Evolutionary conservation across 1,140 invertebrate species (phyloP).

Genomic region (Drosophila rhopaloa): DNA sequence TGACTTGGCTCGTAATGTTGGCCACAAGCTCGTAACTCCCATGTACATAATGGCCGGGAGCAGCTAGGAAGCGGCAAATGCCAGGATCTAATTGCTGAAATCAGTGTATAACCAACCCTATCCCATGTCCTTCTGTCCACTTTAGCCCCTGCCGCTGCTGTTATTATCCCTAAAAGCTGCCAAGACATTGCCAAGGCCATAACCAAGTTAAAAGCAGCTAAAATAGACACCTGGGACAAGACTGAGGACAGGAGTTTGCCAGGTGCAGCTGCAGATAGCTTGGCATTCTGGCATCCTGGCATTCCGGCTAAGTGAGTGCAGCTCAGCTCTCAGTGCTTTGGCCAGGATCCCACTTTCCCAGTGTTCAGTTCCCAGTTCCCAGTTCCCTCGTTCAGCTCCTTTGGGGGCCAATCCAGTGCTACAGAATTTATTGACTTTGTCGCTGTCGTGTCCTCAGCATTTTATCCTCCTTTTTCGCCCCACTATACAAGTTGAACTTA

Average conservation of each 20-base stretch:
- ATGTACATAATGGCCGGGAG: conserved; percentile 40
- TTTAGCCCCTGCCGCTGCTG: background rate
- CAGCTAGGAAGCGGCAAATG: conserved; percentile 8
- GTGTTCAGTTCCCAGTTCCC: background rate
- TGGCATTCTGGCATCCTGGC: conserved; percentile 23
- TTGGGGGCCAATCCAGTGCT: conserved; percentile 63
- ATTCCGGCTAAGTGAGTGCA: conserved; percentile 65
- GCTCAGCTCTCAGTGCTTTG: conserved; percentile 16
- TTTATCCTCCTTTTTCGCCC: conserved; percentile 7
- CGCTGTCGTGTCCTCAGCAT: conserved; percentile 57
- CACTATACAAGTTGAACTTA: conserved; percentile 8
- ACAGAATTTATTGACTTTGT: conserved; percentile 79
- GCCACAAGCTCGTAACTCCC: conserved; percentile 37
- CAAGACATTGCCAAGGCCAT: conserved; percentile 61
- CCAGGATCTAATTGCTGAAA: conserved; percentile 44
- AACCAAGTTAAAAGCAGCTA: conserved; percentile 76
- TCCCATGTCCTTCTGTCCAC: background rate
- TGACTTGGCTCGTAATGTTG: conserved; percentile 29
- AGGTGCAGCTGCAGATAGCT: conserved; percentile 29
- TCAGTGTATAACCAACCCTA: conserved; percentile 34
- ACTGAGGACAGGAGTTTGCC: background rate
- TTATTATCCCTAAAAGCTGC: conserved; percentile 69
- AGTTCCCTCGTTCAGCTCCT: conserved; percentile 14
- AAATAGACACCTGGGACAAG: conserved; percentile 76
- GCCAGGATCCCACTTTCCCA: background rate